phyloP scores from a whole-genome alignment of 1,140 invertebrate species.

The Lysiphlebus fabarum region DNA sequence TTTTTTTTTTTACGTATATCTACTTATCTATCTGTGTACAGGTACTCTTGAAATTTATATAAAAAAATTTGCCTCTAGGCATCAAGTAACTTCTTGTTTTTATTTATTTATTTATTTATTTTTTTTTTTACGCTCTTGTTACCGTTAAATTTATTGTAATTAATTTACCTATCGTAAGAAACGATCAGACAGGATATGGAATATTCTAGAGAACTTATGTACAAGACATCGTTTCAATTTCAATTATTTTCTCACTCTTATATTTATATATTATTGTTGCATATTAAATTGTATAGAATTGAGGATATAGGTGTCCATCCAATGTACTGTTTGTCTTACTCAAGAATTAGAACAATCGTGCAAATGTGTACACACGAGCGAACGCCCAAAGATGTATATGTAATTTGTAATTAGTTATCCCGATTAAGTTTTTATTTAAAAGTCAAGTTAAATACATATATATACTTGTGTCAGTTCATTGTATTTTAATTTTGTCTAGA shows the following conservation, averaged over 20 bases:
- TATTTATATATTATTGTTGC: no score
- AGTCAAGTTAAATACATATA: slow-evolving; percentile 31
- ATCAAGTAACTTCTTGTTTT: neutral
- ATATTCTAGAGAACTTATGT: slow-evolving; percentile 20
- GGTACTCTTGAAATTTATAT: neutral
- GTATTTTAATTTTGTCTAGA: slow-evolving; percentile 52
- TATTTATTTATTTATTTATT: neutral
- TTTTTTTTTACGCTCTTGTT: slow-evolving; percentile 43
- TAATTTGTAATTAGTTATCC: slow-evolving; percentile 56
- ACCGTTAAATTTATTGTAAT: slow-evolving; percentile 56
- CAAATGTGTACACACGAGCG: slow-evolving; percentile 33
- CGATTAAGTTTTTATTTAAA: slow-evolving; percentile 57
- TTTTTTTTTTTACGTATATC: no score
- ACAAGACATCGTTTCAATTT: slow-evolving; percentile 13
- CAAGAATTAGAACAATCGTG: slow-evolving; percentile 47
- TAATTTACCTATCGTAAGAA: slow-evolving; percentile 51
- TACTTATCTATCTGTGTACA: neutral
- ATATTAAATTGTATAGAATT: slow-evolving; percentile 6
- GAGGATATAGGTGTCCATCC: slow-evolving; percentile 4
- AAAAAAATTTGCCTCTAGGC: no score
- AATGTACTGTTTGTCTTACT: slow-evolving; percentile 16
- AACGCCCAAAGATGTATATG: slow-evolving; percentile 20
- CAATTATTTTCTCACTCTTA: neutral
- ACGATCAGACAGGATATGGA: slow-evolving; percentile 39
- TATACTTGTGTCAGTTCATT: slow-evolving; percentile 45